A percentile compares a stretch with the other conserved stretches of the same genome.
Evolutionary conservation across 2,113 vertebrate genomes (phyloP).

Genomic region (Cygnus buccinator): DNA sequence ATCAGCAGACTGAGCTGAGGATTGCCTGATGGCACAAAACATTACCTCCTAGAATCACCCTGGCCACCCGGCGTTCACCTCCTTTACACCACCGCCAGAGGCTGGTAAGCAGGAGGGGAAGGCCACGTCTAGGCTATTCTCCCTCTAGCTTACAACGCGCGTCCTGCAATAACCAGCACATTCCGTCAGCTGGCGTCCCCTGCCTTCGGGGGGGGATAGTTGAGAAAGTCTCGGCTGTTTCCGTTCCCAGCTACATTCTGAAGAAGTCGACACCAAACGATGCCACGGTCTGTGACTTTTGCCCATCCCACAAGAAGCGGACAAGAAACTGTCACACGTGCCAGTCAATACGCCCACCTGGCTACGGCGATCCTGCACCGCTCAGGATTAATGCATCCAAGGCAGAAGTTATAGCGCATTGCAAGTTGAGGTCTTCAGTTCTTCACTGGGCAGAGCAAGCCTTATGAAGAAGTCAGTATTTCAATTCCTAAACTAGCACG

Average conservation of each 20-base stretch:
- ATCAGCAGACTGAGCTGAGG: background rate
- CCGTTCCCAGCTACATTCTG: background rate
- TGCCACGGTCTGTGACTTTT: background rate
- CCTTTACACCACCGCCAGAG: background rate
- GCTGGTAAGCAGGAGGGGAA: background rate
- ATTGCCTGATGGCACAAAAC: background rate
- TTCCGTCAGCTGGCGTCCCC: background rate
- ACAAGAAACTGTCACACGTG: background rate
- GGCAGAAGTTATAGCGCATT: background rate
- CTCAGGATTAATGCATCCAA: fast-evolving
- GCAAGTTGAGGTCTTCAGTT: background rate
- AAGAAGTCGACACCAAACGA: background rate
- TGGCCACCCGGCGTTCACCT: background rate
- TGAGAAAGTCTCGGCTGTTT: background rate
- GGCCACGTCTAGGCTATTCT: background rate
- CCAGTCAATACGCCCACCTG: background rate
- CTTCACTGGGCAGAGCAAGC: background rate
- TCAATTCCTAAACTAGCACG: background rate
- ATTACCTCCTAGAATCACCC: background rate
- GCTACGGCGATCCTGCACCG: fast-evolving
- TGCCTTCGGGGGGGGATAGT: no score
- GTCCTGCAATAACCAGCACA: background rate
- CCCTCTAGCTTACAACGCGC: background rate
- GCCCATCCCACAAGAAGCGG: background rate
- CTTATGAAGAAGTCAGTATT: background rate